A percentile compares a stretch with the other conserved stretches of the same genome.
Conservation (phyloP, 2,888 invertebrate genomes). For the Dryobota labecula region DNA sequence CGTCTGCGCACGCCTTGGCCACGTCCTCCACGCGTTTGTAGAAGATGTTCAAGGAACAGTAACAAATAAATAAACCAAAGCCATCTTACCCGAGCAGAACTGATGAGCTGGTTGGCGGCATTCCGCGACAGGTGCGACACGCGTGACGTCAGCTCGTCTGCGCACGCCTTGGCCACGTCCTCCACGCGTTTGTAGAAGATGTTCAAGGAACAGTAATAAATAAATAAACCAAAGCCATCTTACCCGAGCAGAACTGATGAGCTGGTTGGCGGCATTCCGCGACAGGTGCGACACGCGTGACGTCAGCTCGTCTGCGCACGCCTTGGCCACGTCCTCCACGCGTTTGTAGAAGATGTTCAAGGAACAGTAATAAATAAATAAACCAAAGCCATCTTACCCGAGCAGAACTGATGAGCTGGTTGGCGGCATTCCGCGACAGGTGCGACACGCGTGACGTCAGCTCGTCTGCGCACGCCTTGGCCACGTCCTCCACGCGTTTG, state of each 20-base stretch:
- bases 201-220: too few species aligned
- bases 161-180: conserved; percentile 93
- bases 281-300: conserved; percentile 93
- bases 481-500: conserved; percentile 94
- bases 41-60: too few species aligned
- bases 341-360: conserved; percentile 90
- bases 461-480: conserved; percentile 92
- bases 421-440: conserved; percentile 93
- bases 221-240: conserved; percentile 26
- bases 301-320: conserved; percentile 91
- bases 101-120: conserved; percentile 95
- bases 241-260: conserved; percentile 97
- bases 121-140: conserved; percentile 94
- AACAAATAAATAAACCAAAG: too few species aligned
- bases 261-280: conserved; percentile 93
- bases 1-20: conserved; percentile 92
- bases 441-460: conserved; percentile 92
- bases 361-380: too few species aligned
- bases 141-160: conserved; percentile 90
- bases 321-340: conserved; percentile 94
- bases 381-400: conserved; percentile 90
- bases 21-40: conserved; percentile 94
- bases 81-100: conserved; percentile 94
- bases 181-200: conserved; percentile 93
- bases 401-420: conserved; percentile 96